These are phyloP conservation scores for Rhagoletis zephyria DNA, from an alignment of 1,140 invertebrate genomes.

Conservation along the genomic window DNA sequence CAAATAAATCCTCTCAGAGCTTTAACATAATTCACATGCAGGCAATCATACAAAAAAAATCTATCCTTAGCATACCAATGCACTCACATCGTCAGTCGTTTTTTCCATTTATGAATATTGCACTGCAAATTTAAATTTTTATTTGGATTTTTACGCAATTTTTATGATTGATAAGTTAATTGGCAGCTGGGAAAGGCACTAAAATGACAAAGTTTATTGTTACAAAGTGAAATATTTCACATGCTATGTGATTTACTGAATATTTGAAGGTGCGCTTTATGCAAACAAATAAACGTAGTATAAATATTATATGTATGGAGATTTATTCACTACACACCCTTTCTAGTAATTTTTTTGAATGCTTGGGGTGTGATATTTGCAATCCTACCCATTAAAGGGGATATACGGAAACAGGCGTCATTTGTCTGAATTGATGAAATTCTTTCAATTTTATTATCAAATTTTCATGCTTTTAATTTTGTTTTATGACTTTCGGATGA, in stretches of 20 bases:
- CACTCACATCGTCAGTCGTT: neutral
- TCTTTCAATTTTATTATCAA: constrained; percentile 33
- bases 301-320: neutral
- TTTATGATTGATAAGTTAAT: constrained; percentile 24
- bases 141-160: neutral
- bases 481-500: neutral
- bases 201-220: constrained; percentile 27
- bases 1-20: neutral
- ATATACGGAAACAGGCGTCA: neutral
- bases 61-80: neutral
- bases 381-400: neutral
- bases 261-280: neutral
- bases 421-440: neutral
- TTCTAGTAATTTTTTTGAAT: neutral
- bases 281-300: neutral
- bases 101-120: neutral
- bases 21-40: neutral
- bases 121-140: neutral
- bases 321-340: neutral
- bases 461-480: neutral
- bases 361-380: neutral
- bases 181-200: neutral
- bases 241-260: neutral
- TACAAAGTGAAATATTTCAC: neutral
- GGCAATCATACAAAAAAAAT: no score